These are phyloP conservation scores for Rhizomys pruinosus DNA, from an alignment of 2,113 vertebrate species.

Conservation along the genomic window DNA sequence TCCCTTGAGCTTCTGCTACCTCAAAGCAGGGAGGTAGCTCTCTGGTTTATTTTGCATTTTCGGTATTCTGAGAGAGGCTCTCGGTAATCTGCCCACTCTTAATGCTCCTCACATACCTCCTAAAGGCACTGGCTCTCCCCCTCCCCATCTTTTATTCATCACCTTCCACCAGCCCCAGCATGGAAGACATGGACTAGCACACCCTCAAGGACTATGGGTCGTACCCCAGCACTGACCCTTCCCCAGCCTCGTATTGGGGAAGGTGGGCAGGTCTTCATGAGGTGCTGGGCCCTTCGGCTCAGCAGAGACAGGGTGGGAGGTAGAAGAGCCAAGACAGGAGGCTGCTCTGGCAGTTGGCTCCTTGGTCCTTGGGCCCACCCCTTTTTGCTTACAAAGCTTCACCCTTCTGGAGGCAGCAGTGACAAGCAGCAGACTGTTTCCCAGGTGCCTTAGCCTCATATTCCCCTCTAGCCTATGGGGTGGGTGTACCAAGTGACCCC, in stretches of 20 bases:
- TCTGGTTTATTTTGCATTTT: conserved; percentile 71
- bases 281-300: conserved; percentile 28
- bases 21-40: conserved; percentile 28
- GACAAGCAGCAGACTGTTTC: neutral
- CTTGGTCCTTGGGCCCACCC: neutral
- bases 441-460: no score
- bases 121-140: conserved; percentile 81
- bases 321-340: neutral
- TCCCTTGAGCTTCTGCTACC: neutral
- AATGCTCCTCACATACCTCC: conserved; percentile 79
- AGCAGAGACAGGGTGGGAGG: neutral
- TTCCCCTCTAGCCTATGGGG: neutral
- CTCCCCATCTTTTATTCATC: conserved; percentile 89
- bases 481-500: neutral
- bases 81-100: conserved; percentile 75
- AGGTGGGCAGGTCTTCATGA: conserved; percentile 70
- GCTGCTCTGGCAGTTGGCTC: neutral
- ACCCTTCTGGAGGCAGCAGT: neutral
- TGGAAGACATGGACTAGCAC: conserved; percentile 81
- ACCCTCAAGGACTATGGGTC: conserved; percentile 80
- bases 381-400: neutral
- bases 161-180: conserved; percentile 80
- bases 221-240: conserved; percentile 81
- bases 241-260: neutral
- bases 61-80: conserved; percentile 73